Conservation (phyloP, 2,797 vertebrate genomes). For the Telmatherina bonti region DNA sequence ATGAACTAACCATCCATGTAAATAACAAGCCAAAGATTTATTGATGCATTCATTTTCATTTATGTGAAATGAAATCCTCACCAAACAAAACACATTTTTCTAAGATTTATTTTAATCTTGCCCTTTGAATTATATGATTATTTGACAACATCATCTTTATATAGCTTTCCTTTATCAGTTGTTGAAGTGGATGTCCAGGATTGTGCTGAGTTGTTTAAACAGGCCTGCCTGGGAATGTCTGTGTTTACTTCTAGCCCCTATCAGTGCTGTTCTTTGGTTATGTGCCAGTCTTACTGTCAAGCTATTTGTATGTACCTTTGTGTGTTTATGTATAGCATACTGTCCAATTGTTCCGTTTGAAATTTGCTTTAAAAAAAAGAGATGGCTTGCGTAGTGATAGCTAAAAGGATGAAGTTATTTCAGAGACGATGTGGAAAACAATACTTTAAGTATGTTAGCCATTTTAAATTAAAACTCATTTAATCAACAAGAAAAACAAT, state of each 20-base stretch:
- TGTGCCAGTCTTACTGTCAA: neutral
- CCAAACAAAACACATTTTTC: neutral
- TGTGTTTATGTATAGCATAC: no score
- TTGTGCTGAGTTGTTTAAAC: constrained; percentile 35
- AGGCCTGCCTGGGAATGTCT: constrained; percentile 48
- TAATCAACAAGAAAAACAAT: constrained; percentile 5
- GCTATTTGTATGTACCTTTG: constrained; percentile 24
- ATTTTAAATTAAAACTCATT: constrained; percentile 15
- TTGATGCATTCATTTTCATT: neutral
- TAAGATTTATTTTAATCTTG: neutral
- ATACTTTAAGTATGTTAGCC: neutral
- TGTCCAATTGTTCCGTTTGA: no score
- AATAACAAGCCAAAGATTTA: neutral
- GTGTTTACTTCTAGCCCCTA: constrained; percentile 54
- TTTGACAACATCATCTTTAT: neutral
- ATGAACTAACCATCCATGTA: neutral
- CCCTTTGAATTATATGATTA: neutral
- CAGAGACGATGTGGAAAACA: constrained; percentile 7
- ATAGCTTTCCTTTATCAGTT: neutral
- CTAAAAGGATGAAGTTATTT: constrained; percentile 20
- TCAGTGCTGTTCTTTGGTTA: constrained; percentile 4
- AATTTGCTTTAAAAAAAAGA: no score
- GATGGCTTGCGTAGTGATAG: no score
- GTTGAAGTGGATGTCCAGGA: constrained; percentile 6
- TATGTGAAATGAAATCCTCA: neutral